These are phyloP conservation scores for Anastrepha obliqua DNA, from an alignment of 1,140 invertebrate genomes.

Conservation along the genomic window DNA sequence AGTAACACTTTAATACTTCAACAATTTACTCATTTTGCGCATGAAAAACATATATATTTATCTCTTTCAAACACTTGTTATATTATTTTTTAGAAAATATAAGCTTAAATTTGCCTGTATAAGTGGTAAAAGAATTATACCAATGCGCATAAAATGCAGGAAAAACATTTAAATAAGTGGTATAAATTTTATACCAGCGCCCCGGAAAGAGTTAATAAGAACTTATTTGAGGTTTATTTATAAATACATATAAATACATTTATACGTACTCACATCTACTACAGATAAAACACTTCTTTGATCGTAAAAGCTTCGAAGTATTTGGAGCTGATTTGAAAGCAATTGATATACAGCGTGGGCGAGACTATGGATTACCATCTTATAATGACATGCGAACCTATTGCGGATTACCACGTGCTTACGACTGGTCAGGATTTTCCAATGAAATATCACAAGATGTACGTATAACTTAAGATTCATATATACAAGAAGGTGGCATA, in stretches of 20 bases:
- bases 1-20: no score
- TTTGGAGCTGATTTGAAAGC: constrained; percentile 82
- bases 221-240: background rate
- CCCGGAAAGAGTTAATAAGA: no score
- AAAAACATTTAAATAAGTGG: no score
- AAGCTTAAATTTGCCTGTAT: no score
- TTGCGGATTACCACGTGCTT: constrained; percentile 85
- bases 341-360: constrained; percentile 89
- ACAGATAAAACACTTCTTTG: constrained; percentile 84
- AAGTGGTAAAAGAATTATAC: no score
- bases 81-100: no score
- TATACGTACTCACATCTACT: background rate
- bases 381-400: constrained; percentile 88
- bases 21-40: no score
- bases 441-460: constrained; percentile 83
- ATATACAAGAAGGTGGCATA: no score
- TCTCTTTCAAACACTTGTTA: no score
- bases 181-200: no score
- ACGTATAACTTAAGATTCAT: constrained; percentile 60
- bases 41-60: no score
- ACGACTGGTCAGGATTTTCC: constrained; percentile 82
- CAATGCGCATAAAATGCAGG: no score
- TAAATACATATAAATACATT: background rate
- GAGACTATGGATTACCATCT: constrained; percentile 89
- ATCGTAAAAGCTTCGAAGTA: constrained; percentile 77